phyloP scores from a whole-genome alignment of 2,113 vertebrate species.

The Eudorcas thomsonii region DNA sequence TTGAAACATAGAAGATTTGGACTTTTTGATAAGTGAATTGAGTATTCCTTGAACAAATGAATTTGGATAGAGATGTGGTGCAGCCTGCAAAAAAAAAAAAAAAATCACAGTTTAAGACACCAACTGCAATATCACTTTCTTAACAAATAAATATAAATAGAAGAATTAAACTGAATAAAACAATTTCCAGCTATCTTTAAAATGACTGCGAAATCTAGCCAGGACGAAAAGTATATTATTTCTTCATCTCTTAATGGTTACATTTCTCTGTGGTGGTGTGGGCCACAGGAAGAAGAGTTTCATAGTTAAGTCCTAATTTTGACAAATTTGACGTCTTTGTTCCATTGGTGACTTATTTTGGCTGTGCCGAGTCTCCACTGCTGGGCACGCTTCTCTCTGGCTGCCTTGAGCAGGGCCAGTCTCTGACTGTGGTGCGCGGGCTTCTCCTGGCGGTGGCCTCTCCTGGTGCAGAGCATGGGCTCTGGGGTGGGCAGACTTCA shows the following conservation, averaged over 20 bases:
- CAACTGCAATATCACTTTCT: neutral
- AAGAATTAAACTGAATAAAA: neutral
- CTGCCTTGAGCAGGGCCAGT: neutral
- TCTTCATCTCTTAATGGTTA: neutral
- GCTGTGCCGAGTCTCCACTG: too few species aligned
- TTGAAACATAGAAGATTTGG: conserved; percentile 87
- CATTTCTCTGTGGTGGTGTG: neutral
- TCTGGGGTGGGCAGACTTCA: neutral
- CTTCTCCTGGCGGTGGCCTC: neutral
- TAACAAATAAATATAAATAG: neutral
- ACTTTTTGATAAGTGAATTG: conserved; percentile 77
- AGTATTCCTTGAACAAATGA: conserved; percentile 11
- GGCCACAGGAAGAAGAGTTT: neutral
- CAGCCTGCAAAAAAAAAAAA: conserved; percentile 82
- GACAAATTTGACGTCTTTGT: neutral
- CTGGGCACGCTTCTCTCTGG: neutral
- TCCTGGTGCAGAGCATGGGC: neutral
- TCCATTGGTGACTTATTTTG: neutral
- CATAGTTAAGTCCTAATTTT: neutral
- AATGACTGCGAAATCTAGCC: neutral
- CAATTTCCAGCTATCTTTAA: neutral
- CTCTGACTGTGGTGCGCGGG: rapidly evolving
- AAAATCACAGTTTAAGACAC: neutral
- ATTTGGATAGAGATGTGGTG: conserved; percentile 72
- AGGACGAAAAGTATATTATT: neutral